Evolutionary conservation across 2,113 vertebrate genomes (phyloP), one percentile per base, ranked within the genome.

Genomic region (Tragelaphus buxtoni): DNA sequence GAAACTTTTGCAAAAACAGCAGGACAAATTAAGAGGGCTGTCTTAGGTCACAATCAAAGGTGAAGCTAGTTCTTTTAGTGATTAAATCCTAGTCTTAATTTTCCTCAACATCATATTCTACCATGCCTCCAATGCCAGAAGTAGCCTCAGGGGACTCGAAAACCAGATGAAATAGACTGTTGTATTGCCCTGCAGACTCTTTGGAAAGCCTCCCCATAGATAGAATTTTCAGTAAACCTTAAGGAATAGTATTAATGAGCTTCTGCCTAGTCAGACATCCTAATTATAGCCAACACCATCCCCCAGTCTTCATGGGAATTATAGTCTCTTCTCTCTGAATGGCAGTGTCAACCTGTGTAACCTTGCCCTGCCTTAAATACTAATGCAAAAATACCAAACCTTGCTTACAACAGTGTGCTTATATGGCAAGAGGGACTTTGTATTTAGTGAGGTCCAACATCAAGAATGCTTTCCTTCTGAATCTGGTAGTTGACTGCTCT

Each of bases 291-390:
- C 86, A 83, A 65, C 22, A 58, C 14, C 9, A 82, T 45, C 18
- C 18, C 53, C 22, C 95, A 94, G 79, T 7, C 83, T 95, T 96
- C 97, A 81, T 42, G 65, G 55, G 2, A 98, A 97, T 74, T 74
- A 79, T 86, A 85, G 56, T 92, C 53, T 51, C 5, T 91, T 96
- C 20, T 90, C 39, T 93, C 22, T 92, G 60, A 93, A 96, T 24
- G 53, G 86, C 30, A 92, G 51, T 32, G 49, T 51, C 72, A 90
- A 93, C 32, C 4, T 30, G 2, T 87, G 5, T 90, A 30, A 88
- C 60, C 58, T 39, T 88, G 74, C 49, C 60, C 72, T 98, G 93
- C 88, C 98, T 98, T 97, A 96, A 98, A 98, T 74, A 81, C n/a
- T 80, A 88, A 85, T 72, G 56, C 53, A 95, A 83, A 74, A 85